Conservation (phyloP, 2,888 invertebrate genomes). For the Margaritifera margaritifera region DNA sequence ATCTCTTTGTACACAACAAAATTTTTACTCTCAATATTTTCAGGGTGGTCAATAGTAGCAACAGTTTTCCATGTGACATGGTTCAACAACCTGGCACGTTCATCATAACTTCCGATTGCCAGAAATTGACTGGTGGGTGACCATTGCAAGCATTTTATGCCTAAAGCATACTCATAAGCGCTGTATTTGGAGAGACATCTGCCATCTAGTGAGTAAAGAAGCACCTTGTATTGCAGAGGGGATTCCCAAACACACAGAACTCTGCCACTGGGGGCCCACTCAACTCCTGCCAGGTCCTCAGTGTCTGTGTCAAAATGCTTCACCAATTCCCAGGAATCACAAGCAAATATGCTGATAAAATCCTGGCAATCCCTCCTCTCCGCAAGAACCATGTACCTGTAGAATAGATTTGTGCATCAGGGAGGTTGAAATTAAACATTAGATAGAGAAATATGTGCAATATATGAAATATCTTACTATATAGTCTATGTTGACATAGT, state of each 20-base stretch:
- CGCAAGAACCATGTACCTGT: slow-evolving; percentile 72
- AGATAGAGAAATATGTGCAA: no score
- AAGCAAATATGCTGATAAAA: slow-evolving; percentile 71
- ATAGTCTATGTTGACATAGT: no score
- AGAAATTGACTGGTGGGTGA: slow-evolving; percentile 73
- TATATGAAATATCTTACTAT: no score
- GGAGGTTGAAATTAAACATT: no score
- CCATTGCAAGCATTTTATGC: slow-evolving; percentile 72
- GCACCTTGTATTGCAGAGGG: slow-evolving; percentile 70
- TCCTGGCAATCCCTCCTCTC: slow-evolving; percentile 74
- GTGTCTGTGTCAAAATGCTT: slow-evolving; percentile 73
- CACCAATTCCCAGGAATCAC: slow-evolving; percentile 71
- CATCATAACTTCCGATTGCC: slow-evolving; percentile 73
- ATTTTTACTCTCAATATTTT: slow-evolving; percentile 47
- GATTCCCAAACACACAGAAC: slow-evolving; percentile 72
- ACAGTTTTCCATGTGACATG: slow-evolving; percentile 73
- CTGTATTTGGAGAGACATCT: slow-evolving; percentile 69
- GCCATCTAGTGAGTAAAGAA: slow-evolving; percentile 72
- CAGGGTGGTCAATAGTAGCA: slow-evolving; percentile 64
- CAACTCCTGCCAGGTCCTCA: slow-evolving; percentile 71
- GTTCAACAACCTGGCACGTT: slow-evolving; percentile 72
- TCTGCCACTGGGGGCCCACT: slow-evolving; percentile 72
- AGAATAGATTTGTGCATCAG: slow-evolving; percentile 11
- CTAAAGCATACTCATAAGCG: slow-evolving; percentile 71
- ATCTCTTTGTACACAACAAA: slow-evolving; percentile 65